phyloP scores from a whole-genome alignment of 2,888 invertebrate genomes.

The Perizoma flavofasciatum region DNA sequence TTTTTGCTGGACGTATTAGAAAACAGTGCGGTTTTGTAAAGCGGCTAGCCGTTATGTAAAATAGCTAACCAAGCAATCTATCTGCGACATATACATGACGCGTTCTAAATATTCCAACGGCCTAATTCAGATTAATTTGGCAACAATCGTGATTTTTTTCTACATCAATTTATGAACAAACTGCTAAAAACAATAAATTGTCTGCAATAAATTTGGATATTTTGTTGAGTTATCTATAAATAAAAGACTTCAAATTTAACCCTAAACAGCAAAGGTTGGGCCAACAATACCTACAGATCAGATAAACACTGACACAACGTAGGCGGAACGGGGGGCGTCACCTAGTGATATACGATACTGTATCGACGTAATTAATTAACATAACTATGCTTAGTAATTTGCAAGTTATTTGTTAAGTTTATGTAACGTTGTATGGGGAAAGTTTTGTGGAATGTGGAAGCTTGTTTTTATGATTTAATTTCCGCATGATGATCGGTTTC shows the following conservation, averaged over 20 bases:
- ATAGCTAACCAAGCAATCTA: too few species aligned
- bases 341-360: slow-evolving; percentile 54
- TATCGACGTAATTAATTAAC: slow-evolving; percentile 65
- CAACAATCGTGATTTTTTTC: too few species aligned
- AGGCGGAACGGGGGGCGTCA: slow-evolving; percentile 69
- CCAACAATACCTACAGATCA: slow-evolving; percentile 52
- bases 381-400: slow-evolving; percentile 45
- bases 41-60: too few species aligned
- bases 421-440: slow-evolving; percentile 24
- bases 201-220: background rate
- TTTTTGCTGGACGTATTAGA: too few species aligned
- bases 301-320: slow-evolving; percentile 67
- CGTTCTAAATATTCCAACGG: too few species aligned
- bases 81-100: too few species aligned
- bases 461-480: slow-evolving; percentile 20
- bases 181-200: too few species aligned
- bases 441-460: slow-evolving; percentile 31
- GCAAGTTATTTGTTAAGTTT: slow-evolving; percentile 46
- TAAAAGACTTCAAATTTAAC: slow-evolving; percentile 32
- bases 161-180: too few species aligned
- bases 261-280: slow-evolving; percentile 42
- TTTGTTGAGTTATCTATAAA: slow-evolving; percentile 1
- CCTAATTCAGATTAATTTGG: too few species aligned
- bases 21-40: too few species aligned
- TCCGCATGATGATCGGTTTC: slow-evolving; percentile 17